phyloP scores from a whole-genome alignment of 2,888 invertebrate genomes.

The Macrophya alboannulata region DNA sequence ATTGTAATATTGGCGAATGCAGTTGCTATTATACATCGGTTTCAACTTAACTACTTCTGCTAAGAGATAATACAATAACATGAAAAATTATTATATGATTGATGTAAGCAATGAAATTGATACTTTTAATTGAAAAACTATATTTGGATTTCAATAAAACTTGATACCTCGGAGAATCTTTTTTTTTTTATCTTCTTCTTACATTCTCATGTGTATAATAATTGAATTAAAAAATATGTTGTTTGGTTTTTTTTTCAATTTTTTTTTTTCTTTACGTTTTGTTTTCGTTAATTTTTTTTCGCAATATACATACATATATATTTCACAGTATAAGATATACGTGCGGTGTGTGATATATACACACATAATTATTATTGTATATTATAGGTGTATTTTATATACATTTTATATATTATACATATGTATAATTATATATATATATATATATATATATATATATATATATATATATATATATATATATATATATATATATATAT shows the following conservation, averaged over 20 bases:
- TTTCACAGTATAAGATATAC: constrained; percentile 21
- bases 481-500: not conserved
- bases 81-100: constrained; percentile 74
- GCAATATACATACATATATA: not conserved
- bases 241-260: constrained; percentile 52
- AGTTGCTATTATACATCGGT: constrained; percentile 63
- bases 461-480: too few relatives aligned
- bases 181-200: constrained; percentile 61
- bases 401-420: not conserved
- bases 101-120: constrained; percentile 78
- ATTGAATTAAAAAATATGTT: constrained; percentile 38
- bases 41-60: constrained; percentile 57
- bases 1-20: constrained; percentile 62
- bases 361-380: not conserved
- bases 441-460: not conserved
- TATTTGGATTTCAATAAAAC: constrained; percentile 78
- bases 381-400: not conserved
- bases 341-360: not conserved
- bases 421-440: not conserved
- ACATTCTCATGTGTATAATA: constrained; percentile 29
- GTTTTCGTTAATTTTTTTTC: not conserved
- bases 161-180: constrained; percentile 81
- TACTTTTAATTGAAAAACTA: constrained; percentile 74
- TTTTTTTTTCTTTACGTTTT: not conserved
- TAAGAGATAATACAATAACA: constrained; percentile 57